Evolutionary conservation across 2,113 vertebrate genomes (phyloP), one percentile per base, ranked within the genome.

Genomic region (Corythaeola cristata): DNA sequence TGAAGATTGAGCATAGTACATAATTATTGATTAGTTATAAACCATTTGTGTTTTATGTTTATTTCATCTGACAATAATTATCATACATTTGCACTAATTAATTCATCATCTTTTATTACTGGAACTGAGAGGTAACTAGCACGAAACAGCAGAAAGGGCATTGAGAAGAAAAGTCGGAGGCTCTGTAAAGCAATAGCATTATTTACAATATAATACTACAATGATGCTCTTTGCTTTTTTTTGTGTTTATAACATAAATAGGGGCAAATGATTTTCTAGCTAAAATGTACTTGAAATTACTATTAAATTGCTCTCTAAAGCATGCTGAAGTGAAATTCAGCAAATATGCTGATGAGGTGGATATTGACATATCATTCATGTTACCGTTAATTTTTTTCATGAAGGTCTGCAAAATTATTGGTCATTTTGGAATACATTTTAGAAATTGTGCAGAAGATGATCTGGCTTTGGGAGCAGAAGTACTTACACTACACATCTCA

Each of bases 11-110:
- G 71, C 56, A 89, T 32, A 96, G 84, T 84, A 96, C 91, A 91
- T 95, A 97, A 97, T 93, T 97, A 98, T 97, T 95, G 94, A 98
- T 98, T 97, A 97, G 85, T 87, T 97, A 97, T 88, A 97, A 97
- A 72, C 89, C 91, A 97, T 93, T 97, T 95, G 87, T 96, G 88
- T 53, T 93, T 96, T 97, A 94, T 84, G 63, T 95, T 96, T 93
- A 83, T 92, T 97, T 97, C 76, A 82, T 90, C 50, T 92, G 88
- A 60, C 93, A 83, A 73, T 92, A 89, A 97, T 97, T 95, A 94
- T 92, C 91, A 97, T 82, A 88, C 27, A 92, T 96, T 90, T 96
- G 69, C 60, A 91, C 90, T 93, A 90, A 97, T 97, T 97, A 91
- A 94, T 95, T 73, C 53, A 89, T 96, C 82, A 89, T 78, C 49